Base-by-base conservation (phyloP, 2,797 vertebrate species). In the Artibeus lituratus region DNA sequence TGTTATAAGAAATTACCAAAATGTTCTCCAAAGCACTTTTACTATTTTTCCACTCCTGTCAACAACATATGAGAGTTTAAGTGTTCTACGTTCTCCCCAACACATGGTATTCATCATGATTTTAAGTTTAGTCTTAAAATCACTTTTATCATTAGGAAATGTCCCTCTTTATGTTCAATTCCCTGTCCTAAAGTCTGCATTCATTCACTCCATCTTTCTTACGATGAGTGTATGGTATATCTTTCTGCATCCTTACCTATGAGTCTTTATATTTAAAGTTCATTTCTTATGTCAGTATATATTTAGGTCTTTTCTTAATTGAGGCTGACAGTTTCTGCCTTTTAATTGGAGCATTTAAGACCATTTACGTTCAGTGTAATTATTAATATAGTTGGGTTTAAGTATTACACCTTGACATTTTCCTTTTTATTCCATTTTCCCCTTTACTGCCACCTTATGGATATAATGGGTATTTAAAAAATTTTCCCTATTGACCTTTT, bases 91-190 rank as follows among this genome's bases (percentile, higher is more conserved):
- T 90, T 86, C 44, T 92, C 51, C 90, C 74, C 86, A 82, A 47
- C 6, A 62, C 19, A 44, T 51, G 24, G 24, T 81, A 83, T 72
- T 83, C 47, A 65, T 47, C 42, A 1, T 91, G 82, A 70, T 87
- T 87, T 94, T 83, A 83, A 55, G 6, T 87, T 72, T 65, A 65
- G 47, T 70, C 49, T 76, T 89, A 92, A 81, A 96, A 85, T 80
- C 80, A 26, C 22, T 74, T 87, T 80, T 69, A 90, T 89, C 22
- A 18, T 74, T 74, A 74, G 24, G 49, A 69, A 92, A 85, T 59
- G 15, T 32, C 19, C 7, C 10, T 94, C 22, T 91, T 87, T 90
- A 55, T 81, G 22, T 57, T 80, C 47, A 74, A 95, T 74, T 82
- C 81, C 51, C 7, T 95, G 29, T 84, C 26, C 29, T 62, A 7